Conservation (phyloP, 2,888 invertebrate genomes). For the Allacma fusca region DNA sequence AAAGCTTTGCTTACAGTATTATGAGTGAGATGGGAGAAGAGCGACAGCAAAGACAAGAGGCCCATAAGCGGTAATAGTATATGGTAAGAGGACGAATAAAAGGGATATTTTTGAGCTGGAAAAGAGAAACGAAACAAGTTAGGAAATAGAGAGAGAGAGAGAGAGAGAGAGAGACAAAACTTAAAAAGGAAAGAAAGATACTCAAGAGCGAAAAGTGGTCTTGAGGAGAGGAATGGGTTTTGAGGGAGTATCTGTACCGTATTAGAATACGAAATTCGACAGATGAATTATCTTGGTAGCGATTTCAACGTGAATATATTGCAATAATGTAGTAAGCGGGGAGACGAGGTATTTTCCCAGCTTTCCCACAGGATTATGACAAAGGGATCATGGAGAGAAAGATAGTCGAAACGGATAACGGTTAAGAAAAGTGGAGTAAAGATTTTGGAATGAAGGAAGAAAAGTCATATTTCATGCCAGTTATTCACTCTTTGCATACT, state of each 20-base stretch:
- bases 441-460: slow-evolving; percentile 55
- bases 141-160: neutral
- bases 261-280: slow-evolving; percentile 56
- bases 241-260: slow-evolving; percentile 48
- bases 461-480: slow-evolving; percentile 58
- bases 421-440: slow-evolving; percentile 56
- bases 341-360: slow-evolving; percentile 34
- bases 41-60: slow-evolving; percentile 27
- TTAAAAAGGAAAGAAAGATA: slow-evolving; percentile 18
- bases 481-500: slow-evolving; percentile 58
- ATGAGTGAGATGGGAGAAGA: neutral
- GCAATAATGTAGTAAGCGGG: slow-evolving; percentile 33
- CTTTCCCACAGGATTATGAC: slow-evolving; percentile 59
- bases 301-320: slow-evolving; percentile 46
- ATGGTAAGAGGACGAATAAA: slow-evolving; percentile 19
- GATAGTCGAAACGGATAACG: slow-evolving; percentile 54
- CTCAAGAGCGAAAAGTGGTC: slow-evolving; percentile 27
- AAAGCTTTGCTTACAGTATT: slow-evolving; percentile 5
- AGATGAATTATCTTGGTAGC: slow-evolving; percentile 50
- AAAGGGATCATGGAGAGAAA: slow-evolving; percentile 56
- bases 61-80: slow-evolving; percentile 21
- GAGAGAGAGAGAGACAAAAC: slow-evolving; percentile 3
- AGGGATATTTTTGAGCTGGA: neutral
- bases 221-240: slow-evolving; percentile 41
- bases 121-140: slow-evolving; percentile 23